phyloP scores from a whole-genome alignment of 2,113 vertebrate genomes.

The Mungos mungo region DNA sequence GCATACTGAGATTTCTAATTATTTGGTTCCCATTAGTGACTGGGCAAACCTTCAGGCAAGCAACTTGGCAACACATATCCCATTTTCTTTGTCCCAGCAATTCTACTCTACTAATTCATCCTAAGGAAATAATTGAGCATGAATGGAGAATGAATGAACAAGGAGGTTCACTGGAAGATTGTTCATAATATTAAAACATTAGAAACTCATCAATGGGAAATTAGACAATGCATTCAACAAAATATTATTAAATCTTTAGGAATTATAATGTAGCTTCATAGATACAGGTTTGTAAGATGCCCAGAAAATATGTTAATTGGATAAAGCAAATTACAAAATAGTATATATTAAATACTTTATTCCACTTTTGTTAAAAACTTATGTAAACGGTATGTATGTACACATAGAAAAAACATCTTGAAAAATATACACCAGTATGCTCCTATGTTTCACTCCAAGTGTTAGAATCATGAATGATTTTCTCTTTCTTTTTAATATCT shows the following conservation, averaged over 20 bases:
- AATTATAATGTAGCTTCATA: not conserved
- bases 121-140: conserved; percentile 1
- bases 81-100: not conserved
- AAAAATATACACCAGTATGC: not conserved
- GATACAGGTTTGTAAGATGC: not conserved
- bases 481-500: not conserved
- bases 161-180: not conserved
- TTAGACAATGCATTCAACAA: not conserved
- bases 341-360: not conserved
- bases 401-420: not conserved
- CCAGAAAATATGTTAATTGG: not conserved
- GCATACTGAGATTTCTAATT: conserved; percentile 26
- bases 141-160: not conserved
- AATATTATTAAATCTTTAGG: conserved; percentile 18
- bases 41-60: conserved; percentile 22
- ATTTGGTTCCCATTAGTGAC: conserved; percentile 24
- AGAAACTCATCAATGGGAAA: not conserved
- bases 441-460: not conserved
- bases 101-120: not conserved
- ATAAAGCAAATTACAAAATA: conserved; percentile 17
- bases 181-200: conserved; percentile 18
- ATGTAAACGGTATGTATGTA: not conserved
- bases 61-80: not conserved
- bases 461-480: not conserved
- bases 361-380: not conserved